Conservation (phyloP, 1,140 invertebrate species). For the Phymastichus coffea region DNA sequence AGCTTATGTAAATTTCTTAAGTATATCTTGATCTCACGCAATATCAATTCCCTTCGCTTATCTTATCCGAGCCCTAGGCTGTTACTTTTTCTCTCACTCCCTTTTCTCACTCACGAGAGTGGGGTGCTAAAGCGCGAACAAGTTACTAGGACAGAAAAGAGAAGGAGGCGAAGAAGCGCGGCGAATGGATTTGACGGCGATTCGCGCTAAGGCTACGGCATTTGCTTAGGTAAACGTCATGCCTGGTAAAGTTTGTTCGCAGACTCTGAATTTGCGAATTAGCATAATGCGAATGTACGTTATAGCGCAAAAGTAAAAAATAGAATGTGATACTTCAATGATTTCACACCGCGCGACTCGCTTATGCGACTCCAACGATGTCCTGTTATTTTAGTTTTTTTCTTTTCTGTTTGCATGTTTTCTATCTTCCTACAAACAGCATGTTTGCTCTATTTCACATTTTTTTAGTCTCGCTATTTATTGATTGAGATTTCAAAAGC, state of each 20-base stretch:
- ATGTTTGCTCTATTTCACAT: not conserved
- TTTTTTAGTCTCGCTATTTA: not conserved
- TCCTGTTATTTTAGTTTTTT: not conserved
- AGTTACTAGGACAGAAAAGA: conserved; percentile 35
- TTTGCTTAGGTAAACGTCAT: conserved; percentile 33
- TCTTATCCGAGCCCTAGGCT: too few relatives aligned
- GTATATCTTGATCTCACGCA: too few relatives aligned
- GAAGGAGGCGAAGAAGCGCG: conserved; percentile 12
- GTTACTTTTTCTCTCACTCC: not conserved
- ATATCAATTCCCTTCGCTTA: too few relatives aligned
- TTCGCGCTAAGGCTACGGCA: not conserved
- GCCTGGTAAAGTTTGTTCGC: conserved; percentile 36
- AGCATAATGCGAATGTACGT: conserved; percentile 32
- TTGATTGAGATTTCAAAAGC: not conserved
- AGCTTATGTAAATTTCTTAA: too few relatives aligned
- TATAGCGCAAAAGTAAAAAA: not conserved
- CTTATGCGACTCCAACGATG: not conserved
- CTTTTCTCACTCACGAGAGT: conserved; percentile 8
- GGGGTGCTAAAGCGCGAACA: conserved; percentile 35
- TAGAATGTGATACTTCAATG: not conserved
- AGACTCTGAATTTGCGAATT: conserved; percentile 29
- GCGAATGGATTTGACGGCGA: conserved; percentile 2
- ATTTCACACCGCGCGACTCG: not conserved
- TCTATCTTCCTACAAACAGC: too few relatives aligned
- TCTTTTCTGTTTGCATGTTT: too few relatives aligned